These are phyloP conservation scores for Thermophis baileyi DNA, from an alignment of 2,113 vertebrate genomes.

Conservation along the genomic window DNA sequence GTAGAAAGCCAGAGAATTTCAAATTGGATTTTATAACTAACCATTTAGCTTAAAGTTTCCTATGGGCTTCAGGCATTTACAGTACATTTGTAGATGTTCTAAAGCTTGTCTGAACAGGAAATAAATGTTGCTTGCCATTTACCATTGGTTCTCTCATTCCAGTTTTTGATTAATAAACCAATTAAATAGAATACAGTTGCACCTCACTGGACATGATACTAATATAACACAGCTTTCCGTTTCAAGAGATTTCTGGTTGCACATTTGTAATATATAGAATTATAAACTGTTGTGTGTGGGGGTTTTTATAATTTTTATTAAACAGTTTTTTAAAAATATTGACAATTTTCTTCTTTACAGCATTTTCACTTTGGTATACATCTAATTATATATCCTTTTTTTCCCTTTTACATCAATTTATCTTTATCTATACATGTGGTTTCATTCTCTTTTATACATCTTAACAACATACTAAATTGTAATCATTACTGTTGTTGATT, in stretches of 20 bases:
- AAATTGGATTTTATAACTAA: conserved; percentile 14
- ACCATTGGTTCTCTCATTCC: not conserved
- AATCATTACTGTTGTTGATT: not conserved
- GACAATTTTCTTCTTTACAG: too few relatives aligned
- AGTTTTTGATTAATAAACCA: conserved; percentile 7
- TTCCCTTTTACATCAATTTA: too few relatives aligned
- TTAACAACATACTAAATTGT: too few relatives aligned
- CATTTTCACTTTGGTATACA: too few relatives aligned
- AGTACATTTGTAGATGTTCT: not conserved
- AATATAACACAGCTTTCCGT: not conserved
- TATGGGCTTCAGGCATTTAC: not conserved
- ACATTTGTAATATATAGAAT: not conserved
- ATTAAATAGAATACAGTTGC: not conserved
- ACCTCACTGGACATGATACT: not conserved
- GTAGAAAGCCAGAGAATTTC: not conserved
- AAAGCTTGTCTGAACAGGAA: not conserved
- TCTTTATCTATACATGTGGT: too few relatives aligned
- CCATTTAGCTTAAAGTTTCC: not conserved
- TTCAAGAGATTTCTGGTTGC: not conserved
- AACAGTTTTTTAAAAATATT: too few relatives aligned
- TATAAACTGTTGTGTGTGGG: not conserved
- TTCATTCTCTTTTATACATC: too few relatives aligned
- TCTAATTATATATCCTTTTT: too few relatives aligned
- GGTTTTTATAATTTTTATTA: too few relatives aligned
- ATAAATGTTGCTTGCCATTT: not conserved